phyloP scores from a whole-genome alignment of 2,113 vertebrate species.

The Gambusia affinis region DNA sequence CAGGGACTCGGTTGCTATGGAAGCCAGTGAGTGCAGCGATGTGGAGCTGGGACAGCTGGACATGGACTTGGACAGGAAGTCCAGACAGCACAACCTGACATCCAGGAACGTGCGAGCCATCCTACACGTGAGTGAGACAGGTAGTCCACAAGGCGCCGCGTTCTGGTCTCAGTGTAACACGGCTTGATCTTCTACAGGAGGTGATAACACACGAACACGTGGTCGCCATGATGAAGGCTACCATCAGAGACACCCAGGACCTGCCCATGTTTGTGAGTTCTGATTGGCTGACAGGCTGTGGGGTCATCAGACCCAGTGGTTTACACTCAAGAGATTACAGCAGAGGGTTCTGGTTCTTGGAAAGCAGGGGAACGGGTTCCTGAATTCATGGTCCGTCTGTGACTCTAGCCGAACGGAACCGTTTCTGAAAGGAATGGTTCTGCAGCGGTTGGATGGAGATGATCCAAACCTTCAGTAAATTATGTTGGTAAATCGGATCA shows the following conservation, averaged over 20 bases:
- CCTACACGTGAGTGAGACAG: conserved; percentile 85
- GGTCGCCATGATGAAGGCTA: conserved; percentile 97
- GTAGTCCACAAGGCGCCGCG: no score
- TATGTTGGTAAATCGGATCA: no score
- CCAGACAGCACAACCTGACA: conserved; percentile 90
- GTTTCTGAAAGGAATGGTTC: no score
- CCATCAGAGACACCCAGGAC: conserved; percentile 92
- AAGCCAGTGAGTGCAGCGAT: conserved; percentile 74
- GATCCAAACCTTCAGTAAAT: no score
- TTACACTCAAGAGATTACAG: neutral
- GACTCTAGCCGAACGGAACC: no score
- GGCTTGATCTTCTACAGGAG: conserved; percentile 78
- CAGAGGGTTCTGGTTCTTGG: no score
- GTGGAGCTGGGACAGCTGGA: conserved; percentile 87
- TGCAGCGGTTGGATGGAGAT: no score
- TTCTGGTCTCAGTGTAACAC: neutral
- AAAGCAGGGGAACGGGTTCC: no score
- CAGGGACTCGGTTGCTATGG: neutral
- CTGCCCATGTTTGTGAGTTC: conserved; percentile 91
- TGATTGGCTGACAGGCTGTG: neutral
- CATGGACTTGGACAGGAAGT: conserved; percentile 87
- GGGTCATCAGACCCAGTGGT: neutral
- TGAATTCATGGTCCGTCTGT: no score
- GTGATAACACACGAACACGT: conserved; percentile 96
- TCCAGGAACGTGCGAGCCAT: conserved; percentile 90